A percentile compares a stretch with the other conserved stretches of the same genome.
Evolutionary conservation across 2,797 vertebrate genomes (phyloP).

Genomic region (Brachymystax lenok): DNA sequence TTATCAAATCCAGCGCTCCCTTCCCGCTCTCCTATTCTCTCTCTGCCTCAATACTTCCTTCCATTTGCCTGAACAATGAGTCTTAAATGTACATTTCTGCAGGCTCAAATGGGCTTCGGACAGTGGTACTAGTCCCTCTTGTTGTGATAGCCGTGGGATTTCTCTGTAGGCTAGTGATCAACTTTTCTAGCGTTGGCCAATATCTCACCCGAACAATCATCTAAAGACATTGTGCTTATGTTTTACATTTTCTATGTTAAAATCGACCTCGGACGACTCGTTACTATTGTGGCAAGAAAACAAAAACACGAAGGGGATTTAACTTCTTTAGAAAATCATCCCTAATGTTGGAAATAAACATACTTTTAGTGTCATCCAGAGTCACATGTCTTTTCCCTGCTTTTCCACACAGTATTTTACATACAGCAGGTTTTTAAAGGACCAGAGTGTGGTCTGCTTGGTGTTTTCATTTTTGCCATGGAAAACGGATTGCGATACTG

Average conservation of each 20-base stretch:
- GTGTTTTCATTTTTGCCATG: no score
- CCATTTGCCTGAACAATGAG: conserved; percentile 15
- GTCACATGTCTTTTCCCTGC: no score
- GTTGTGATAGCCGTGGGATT: background rate
- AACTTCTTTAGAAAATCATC: no score
- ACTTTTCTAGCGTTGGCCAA: background rate
- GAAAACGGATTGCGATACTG: no score
- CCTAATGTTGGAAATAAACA: no score
- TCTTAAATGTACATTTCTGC: conserved; percentile 25
- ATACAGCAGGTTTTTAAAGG: no score
- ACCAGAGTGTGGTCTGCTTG: no score
- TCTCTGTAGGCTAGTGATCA: background rate
- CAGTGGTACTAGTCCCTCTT: background rate
- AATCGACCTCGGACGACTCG: no score
- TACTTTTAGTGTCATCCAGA: no score
- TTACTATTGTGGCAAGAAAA: no score
- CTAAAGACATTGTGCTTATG: background rate
- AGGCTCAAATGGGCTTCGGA: conserved; percentile 3
- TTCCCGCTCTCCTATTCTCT: background rate
- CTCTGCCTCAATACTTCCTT: background rate
- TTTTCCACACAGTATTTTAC: no score
- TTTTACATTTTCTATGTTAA: background rate
- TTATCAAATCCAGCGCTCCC: conserved; percentile 29
- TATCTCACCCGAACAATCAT: background rate
- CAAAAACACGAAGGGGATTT: no score